Percentiles rank a stretch among this genome's conserved stretches.
phyloP scores from a whole-genome alignment of 2,113 vertebrate species.

The Arothron firmamentum region DNA sequence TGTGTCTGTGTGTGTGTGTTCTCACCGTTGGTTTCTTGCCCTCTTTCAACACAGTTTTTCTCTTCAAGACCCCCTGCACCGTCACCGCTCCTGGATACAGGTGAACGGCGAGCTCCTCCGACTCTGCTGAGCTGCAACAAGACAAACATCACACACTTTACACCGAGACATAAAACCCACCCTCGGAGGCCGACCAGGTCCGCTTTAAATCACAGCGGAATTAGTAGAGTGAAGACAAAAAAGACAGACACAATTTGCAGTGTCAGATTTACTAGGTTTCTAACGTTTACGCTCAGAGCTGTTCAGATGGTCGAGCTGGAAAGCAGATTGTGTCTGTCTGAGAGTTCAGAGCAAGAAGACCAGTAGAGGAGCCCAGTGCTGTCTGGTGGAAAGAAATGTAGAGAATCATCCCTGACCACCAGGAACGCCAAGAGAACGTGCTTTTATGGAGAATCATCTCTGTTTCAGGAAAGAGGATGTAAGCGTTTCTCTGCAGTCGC shows the following conservation, averaged over 20 bases:
- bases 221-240: constrained; percentile 7
- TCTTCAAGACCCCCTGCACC: constrained; percentile 91
- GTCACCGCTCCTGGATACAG: constrained; percentile 94
- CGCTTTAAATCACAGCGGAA: constrained; percentile 16
- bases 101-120: constrained; percentile 94
- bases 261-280: constrained; percentile 19
- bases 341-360: constrained; percentile 52
- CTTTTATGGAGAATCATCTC: constrained; percentile 27
- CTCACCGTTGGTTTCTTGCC: constrained; percentile 98
- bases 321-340: constrained; percentile 59
- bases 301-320: constrained; percentile 23
- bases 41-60: constrained; percentile 96
- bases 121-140: constrained; percentile 88
- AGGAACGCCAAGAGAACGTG: constrained; percentile 29
- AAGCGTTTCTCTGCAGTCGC: constrained; percentile 36
- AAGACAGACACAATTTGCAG: constrained; percentile 44
- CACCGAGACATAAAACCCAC: not conserved
- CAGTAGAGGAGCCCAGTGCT: constrained; percentile 38
- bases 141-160: constrained; percentile 27
- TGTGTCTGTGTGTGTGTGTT: constrained; percentile 10
- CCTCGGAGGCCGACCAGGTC: constrained; percentile 4
- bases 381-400: constrained; percentile 26
- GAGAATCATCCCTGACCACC: constrained; percentile 20
- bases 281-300: not conserved
- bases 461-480: constrained; percentile 40